A percentile compares a stretch with the other conserved stretches of the same genome.
These are phyloP conservation scores for Branchipolynoe longqiensis DNA, from an alignment of 2,888 invertebrate genomes.

Conservation along the genomic window DNA sequence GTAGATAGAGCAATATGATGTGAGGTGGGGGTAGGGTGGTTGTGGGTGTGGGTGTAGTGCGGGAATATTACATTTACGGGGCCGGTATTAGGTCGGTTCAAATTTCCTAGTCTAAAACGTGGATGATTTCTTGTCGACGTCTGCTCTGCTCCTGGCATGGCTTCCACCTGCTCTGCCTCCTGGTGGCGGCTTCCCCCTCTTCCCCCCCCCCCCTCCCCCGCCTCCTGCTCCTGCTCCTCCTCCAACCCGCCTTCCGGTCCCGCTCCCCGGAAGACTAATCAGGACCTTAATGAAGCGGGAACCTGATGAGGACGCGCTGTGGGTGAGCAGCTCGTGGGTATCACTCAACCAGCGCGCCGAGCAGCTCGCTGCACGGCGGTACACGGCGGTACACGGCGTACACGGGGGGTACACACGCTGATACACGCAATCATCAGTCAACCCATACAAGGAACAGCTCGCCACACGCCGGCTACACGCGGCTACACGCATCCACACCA, in stretches of 20 bases:
- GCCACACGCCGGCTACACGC: no score
- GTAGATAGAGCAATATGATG: no score
- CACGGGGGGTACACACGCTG: no score
- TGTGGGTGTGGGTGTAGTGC: no score
- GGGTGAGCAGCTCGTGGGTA: background rate
- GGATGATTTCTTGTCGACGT: background rate
- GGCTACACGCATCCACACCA: no score
- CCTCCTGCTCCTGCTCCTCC: slow-evolving; percentile 45
- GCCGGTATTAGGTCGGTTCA: background rate
- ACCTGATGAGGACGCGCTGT: slow-evolving; percentile 37
- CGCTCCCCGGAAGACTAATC: slow-evolving; percentile 51
- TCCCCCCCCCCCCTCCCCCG: slow-evolving; percentile 38
- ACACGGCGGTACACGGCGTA: no score
- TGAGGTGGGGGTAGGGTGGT: no score
- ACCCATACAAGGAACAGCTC: no score
- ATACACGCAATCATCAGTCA: no score
- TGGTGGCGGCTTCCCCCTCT: background rate
- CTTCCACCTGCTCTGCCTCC: slow-evolving; percentile 24
- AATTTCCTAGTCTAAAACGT: slow-evolving; percentile 16
- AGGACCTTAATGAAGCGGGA: slow-evolving; percentile 31
- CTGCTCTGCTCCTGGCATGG: background rate
- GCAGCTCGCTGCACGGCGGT: no score
- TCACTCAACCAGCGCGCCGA: no score
- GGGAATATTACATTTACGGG: no score
- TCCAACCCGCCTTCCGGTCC: background rate